phyloP scores from a whole-genome alignment of 2,113 vertebrate genomes.

The Nansenia antarctica region DNA sequence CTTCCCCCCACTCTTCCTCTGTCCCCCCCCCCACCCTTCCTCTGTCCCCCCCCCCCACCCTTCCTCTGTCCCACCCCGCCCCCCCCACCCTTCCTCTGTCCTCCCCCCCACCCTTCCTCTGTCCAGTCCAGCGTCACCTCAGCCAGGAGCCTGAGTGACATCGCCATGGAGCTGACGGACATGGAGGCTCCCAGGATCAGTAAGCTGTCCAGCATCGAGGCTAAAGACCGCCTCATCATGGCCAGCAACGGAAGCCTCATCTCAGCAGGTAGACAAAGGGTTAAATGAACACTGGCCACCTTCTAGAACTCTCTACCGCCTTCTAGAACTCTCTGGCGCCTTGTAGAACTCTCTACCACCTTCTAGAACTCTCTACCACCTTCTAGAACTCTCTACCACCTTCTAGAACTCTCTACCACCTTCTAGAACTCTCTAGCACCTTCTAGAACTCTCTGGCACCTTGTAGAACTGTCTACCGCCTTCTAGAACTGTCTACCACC shows the following conservation, averaged over 20 bases:
- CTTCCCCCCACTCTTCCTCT: slow-evolving; percentile 7
- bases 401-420: no score
- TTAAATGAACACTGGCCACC: slow-evolving; percentile 25
- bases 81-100: slow-evolving; percentile 61
- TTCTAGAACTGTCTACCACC: no score
- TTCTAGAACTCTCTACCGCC: no score
- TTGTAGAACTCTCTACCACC: no score
- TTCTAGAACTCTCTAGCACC: no score
- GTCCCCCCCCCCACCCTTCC: slow-evolving; percentile 1
- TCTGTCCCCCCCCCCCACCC: no score
- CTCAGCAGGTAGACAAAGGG: slow-evolving; percentile 83
- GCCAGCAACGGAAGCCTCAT: slow-evolving; percentile 95
- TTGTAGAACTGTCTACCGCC: no score
- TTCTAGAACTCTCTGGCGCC: no score
- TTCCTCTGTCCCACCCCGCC: slow-evolving; percentile 83
- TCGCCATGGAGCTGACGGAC: slow-evolving; percentile 92
- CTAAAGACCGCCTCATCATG: slow-evolving; percentile 91
- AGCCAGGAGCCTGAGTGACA: slow-evolving; percentile 89
- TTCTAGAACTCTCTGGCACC: no score
- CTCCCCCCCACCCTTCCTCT: neutral
- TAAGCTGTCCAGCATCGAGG: slow-evolving; percentile 80
- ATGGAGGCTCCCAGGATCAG: slow-evolving; percentile 78
- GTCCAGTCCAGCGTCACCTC: slow-evolving; percentile 90
- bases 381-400: no score
- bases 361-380: no score